These are phyloP conservation scores for Lepidostoma basale DNA, from an alignment of 1,140 invertebrate species.

Conservation along the genomic window DNA sequence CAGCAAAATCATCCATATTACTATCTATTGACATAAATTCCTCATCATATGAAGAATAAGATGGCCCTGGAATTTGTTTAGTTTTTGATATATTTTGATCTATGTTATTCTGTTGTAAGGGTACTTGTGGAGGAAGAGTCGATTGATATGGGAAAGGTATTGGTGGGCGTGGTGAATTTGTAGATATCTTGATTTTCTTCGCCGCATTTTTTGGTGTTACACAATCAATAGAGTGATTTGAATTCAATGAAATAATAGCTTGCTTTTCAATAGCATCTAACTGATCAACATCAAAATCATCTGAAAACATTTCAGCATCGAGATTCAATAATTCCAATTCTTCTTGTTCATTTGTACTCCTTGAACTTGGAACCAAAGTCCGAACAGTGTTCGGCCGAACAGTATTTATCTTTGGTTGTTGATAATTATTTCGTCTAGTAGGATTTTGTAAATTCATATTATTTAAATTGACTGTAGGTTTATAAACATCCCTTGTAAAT, in stretches of 20 bases:
- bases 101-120: background rate
- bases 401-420: background rate
- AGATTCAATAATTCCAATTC: background rate
- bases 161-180: background rate
- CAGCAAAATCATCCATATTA: slow-evolving; percentile 16
- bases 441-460: background rate
- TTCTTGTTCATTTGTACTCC: background rate
- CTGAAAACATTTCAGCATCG: slow-evolving; percentile 37
- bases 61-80: background rate
- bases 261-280: slow-evolving; percentile 34
- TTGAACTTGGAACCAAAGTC: too few species aligned
- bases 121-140: background rate
- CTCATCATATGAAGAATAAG: background rate
- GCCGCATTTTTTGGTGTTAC: slow-evolving; percentile 1
- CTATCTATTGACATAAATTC: slow-evolving; percentile 7
- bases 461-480: background rate
- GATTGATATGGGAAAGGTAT: too few species aligned
- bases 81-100: slow-evolving; percentile 1
- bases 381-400: too few species aligned
- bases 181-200: slow-evolving; percentile 33
- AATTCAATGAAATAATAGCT: background rate
- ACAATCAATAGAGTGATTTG: background rate
- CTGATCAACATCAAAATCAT: slow-evolving; percentile 39
- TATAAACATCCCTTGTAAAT: slow-evolving; percentile 15
- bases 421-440: background rate